A percentile compares a stretch with the other conserved stretches of the same genome.
These are phyloP conservation scores for Acrocera orbiculus DNA, from an alignment of 2,888 invertebrate genomes.

Conservation along the genomic window DNA sequence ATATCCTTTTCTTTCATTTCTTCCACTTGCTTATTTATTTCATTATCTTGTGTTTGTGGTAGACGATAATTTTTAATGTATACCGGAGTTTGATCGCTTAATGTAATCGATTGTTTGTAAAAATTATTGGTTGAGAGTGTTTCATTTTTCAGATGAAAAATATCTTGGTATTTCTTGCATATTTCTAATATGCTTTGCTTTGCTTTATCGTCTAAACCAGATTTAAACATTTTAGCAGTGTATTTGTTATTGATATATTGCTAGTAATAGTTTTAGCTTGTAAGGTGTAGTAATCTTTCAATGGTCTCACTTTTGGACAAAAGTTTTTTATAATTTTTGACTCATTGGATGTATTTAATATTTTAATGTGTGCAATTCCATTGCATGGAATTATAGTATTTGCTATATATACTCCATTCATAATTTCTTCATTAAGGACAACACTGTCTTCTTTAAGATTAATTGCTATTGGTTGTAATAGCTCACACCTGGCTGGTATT, in stretches of 20 bases:
- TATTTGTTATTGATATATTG: neutral
- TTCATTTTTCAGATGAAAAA: neutral
- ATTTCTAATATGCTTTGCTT: neutral
- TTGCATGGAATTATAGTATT: conserved; percentile 3
- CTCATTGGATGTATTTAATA: neutral
- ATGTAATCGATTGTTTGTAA: neutral
- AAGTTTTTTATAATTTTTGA: neutral
- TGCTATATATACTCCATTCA: conserved; percentile 3
- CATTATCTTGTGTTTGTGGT: conserved; percentile 3
- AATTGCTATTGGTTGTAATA: neutral
- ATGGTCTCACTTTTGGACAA: neutral
- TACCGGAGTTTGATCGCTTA: neutral
- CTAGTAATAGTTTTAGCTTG: too few relatives aligned
- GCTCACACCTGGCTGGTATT: conserved; percentile 5
- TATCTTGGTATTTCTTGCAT: neutral
- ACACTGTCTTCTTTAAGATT: conserved; percentile 5
- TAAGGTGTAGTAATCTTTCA: neutral
- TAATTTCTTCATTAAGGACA: conserved; percentile 4
- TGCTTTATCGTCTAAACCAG: neutral
- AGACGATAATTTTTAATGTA: conserved; percentile 4
- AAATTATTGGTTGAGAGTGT: neutral
- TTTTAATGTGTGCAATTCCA: conserved; percentile 6
- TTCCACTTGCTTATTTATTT: conserved; percentile 14
- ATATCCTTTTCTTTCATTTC: conserved; percentile 17
- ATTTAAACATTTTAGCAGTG: too few relatives aligned